Evolutionary conservation across 2,113 vertebrate species (phyloP).

Genomic region (Leucosticte australis): DNA sequence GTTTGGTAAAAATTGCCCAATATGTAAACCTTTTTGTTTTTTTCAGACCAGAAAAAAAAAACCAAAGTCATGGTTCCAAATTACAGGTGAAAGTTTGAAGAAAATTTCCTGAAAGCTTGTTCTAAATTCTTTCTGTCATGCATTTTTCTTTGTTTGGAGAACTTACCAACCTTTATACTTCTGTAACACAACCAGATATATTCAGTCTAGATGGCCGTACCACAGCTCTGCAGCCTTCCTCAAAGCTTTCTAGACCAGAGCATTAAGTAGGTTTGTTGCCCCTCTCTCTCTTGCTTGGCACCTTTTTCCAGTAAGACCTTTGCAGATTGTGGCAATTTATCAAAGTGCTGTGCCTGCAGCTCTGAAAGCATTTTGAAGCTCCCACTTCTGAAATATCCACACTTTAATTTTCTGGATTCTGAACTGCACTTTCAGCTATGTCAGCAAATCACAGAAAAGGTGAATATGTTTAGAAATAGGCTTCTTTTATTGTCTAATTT

Average conservation of each 20-base stretch:
- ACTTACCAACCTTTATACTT: background rate
- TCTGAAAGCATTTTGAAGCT: background rate
- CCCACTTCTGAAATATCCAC: background rate
- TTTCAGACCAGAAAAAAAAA: background rate
- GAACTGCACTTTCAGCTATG: background rate
- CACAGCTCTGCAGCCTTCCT: background rate
- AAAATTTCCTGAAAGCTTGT: background rate
- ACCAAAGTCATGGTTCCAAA: background rate
- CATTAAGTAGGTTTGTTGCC: background rate
- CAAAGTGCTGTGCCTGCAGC: background rate
- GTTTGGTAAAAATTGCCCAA: background rate
- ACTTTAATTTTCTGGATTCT: background rate
- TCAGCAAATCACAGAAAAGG: background rate
- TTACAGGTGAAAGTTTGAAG: background rate
- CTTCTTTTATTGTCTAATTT: background rate
- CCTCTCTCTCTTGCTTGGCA: background rate
- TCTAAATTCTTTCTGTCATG: background rate
- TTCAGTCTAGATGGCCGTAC: background rate
- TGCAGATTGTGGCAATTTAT: background rate
- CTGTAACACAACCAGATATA: background rate
- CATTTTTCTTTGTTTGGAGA: background rate
- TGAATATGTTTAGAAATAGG: background rate
- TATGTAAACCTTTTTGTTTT: background rate
- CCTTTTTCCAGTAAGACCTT: background rate
- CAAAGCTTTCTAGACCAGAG: background rate